Percentiles rank a stretch among this genome's conserved stretches.
Conservation (phyloP, 2,113 vertebrate species). For the Scomber scombrus region DNA sequence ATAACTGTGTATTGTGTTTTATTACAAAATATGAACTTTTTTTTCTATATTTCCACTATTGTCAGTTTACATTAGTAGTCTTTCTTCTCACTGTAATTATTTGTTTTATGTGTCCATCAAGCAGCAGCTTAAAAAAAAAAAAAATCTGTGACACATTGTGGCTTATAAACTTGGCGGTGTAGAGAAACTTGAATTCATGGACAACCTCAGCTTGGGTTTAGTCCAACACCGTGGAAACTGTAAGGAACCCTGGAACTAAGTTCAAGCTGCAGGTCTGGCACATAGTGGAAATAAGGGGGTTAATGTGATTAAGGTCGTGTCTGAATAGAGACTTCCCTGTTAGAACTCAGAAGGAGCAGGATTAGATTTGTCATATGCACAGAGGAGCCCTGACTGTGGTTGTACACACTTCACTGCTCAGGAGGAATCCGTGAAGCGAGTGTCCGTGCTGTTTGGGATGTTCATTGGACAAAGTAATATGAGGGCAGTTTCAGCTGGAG, state of each 20-base stretch:
- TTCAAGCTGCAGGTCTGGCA: conserved; percentile 62
- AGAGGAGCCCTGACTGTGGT: conserved; percentile 67
- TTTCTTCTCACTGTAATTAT: not conserved
- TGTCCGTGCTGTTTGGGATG: conserved; percentile 67
- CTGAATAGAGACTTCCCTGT: conserved; percentile 68
- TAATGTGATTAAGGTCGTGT: conserved; percentile 66
- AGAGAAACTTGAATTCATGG: conserved; percentile 38
- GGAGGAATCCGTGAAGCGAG: conserved; percentile 73
- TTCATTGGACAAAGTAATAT: conserved; percentile 67
- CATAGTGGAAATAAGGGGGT: conserved; percentile 53
- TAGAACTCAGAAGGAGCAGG: conserved; percentile 53
- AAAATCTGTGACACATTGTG: conserved; percentile 15
- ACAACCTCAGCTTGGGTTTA: conserved; percentile 32
- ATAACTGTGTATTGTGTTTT: not conserved
- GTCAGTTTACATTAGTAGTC: conserved; percentile 20
- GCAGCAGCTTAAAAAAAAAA: too few species aligned
- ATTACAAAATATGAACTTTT: not conserved
- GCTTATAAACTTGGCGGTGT: conserved; percentile 36
- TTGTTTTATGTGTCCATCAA: not conserved
- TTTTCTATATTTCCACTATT: not conserved
- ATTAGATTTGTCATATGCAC: conserved; percentile 77
- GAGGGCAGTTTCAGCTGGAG: conserved; percentile 63
- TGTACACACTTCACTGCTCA: conserved; percentile 70
- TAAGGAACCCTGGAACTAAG: conserved; percentile 41
- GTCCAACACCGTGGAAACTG: conserved; percentile 6